Evolutionary conservation across 2,113 vertebrate genomes (phyloP), one percentile per base, ranked within the genome.

Genomic region (Marmota flaviventris): DNA sequence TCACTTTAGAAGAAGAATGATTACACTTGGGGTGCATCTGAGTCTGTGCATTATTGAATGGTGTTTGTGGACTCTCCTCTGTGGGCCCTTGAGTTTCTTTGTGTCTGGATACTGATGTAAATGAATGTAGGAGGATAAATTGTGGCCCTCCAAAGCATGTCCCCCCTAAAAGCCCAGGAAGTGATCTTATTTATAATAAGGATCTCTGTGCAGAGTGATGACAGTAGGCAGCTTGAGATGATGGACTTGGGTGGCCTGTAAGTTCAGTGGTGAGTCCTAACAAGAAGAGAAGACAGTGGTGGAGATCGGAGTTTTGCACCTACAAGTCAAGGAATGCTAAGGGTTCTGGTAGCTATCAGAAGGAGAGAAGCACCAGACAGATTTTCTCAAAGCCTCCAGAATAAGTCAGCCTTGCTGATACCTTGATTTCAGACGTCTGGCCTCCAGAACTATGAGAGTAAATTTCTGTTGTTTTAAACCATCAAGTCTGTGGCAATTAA

Each of bases 381-480:
- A 29, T 56, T 61, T 22, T 76, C 58, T 48, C 16, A 65, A 75
- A 67, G 22, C 58, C 81, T 69, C 45, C 34, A 75, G 86, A 89
- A 56, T 51, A 34, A 89, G 53, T 58, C 61, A 85, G 5, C 37
- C 4, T 82, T 78, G 91, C 39, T 53, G 42, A 63, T 18, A 45
- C 3, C 48, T 86, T 76, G 42, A 89, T 79, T 95, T 72, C 37
- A 89, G 8, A 94, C 16, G 67, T 91, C 27, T 90, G 51, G 45
- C 29, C 16, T 97, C 53, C 24, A 24, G 75, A 87, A 73, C 58
- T 20, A 11, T 22, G 3, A 84, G 0, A 48, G 58, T 48, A 85
- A 10, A 69, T 82, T 72, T 93, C 32, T 42, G 4, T 84, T 95
- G 65, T 61, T 96, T 93, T 84, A 94, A 97, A 51, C 8, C n/a